Conservation (phyloP, 2,888 invertebrate genomes). For the Seira ritae region DNA sequence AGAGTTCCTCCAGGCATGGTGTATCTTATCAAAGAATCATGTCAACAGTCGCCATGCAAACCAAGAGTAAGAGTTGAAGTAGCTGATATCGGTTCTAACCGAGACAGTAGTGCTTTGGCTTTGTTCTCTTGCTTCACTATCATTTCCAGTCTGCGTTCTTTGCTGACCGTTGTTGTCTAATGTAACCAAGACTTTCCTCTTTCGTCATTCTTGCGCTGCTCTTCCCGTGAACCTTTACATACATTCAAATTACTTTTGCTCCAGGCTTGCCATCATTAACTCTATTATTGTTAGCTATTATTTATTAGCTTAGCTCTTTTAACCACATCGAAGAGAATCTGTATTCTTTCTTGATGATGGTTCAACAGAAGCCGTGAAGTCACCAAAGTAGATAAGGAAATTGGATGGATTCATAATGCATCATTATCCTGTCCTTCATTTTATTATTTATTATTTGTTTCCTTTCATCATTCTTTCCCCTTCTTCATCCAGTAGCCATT, state of each 20-base stretch:
- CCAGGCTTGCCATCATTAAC: slow-evolving; percentile 4
- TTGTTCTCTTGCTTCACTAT: no score
- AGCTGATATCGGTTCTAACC: no score
- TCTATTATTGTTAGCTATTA: slow-evolving; percentile 8
- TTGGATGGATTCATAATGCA: slow-evolving; percentile 21
- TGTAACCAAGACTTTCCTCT: no score
- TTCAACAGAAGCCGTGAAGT: slow-evolving; percentile 12
- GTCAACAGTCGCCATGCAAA: not conserved
- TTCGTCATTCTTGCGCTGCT: no score
- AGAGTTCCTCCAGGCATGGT: not conserved
- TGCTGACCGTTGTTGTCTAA: not conserved
- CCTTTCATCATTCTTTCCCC: slow-evolving; percentile 3
- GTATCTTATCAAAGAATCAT: not conserved
- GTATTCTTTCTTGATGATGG: not conserved
- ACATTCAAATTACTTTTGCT: slow-evolving; percentile 12
- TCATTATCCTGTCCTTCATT: slow-evolving; percentile 18
- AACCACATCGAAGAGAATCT: no score
- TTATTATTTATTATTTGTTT: not conserved
- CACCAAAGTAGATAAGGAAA: not conserved
- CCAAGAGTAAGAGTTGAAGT: not conserved
- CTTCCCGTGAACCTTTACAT: no score
- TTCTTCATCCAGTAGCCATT: slow-evolving; percentile 1
- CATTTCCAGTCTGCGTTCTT: not conserved
- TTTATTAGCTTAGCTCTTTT: not conserved
- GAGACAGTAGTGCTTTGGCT: no score